Percentiles rank a stretch among this genome's conserved stretches.
Conservation (phyloP, 2,888 invertebrate genomes). For the Temnothorax unifasciatus region DNA sequence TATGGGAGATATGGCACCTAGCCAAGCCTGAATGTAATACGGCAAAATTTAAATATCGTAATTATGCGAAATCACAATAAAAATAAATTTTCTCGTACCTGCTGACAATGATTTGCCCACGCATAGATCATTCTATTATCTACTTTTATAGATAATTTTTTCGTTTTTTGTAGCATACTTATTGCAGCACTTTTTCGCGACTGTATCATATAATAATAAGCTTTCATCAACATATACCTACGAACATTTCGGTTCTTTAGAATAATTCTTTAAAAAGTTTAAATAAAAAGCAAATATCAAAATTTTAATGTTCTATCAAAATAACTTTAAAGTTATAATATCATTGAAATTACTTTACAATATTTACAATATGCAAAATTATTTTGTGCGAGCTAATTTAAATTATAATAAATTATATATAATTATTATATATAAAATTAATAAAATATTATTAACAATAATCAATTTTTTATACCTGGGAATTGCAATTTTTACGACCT, state of each 20-base stretch:
- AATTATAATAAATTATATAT: neutral
- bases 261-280: neutral
- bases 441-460: neutral
- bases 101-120: conserved; percentile 87
- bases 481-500: conserved; percentile 54
- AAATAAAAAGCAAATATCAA: neutral
- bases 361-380: neutral
- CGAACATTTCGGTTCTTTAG: neutral
- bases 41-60: neutral
- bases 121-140: conserved; percentile 85
- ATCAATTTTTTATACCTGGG: conserved; percentile 73
- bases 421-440: neutral
- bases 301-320: neutral
- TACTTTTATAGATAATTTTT: conserved; percentile 83
- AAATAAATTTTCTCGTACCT: conserved; percentile 82
- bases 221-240: conserved; percentile 85
- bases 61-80: neutral
- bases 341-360: neutral
- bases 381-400: neutral
- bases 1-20: conserved; percentile 85
- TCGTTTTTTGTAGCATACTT: conserved; percentile 85
- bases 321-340: neutral
- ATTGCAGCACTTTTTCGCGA: conserved; percentile 85
- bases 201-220: conserved; percentile 87
- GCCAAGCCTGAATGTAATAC: conserved; percentile 87